Percentiles rank a stretch among this genome's conserved stretches.
Conservation (phyloP, 2,888 invertebrate species). For the Phortica okadai region DNA sequence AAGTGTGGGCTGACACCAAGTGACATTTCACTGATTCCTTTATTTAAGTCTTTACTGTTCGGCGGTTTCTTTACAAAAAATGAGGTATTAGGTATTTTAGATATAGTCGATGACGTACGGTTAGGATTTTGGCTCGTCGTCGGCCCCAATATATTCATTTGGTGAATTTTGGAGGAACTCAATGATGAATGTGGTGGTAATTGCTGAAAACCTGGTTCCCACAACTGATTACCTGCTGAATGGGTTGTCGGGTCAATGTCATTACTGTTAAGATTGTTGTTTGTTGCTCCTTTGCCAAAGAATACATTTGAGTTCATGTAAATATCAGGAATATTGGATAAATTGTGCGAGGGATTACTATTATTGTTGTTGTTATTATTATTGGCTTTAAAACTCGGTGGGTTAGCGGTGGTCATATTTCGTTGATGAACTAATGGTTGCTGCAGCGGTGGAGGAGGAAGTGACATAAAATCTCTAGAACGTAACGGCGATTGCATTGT, state of each 20-base stretch:
- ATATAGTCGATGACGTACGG: slow-evolving; percentile 59
- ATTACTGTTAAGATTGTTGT: slow-evolving; percentile 33
- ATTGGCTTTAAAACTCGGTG: slow-evolving; percentile 61
- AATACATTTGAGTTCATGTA: slow-evolving; percentile 49
- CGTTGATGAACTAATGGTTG: slow-evolving; percentile 42
- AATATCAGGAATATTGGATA: slow-evolving; percentile 55
- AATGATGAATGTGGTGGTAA: slow-evolving; percentile 48
- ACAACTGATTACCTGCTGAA: slow-evolving; percentile 42
- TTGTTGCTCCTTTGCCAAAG: slow-evolving; percentile 45
- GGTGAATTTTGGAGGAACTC: slow-evolving; percentile 10
- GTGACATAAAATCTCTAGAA: not conserved
- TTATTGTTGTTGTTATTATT: slow-evolving; percentile 46
- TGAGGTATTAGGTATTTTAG: slow-evolving; percentile 67
- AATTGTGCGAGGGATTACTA: not conserved
- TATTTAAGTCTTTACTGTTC: slow-evolving; percentile 54
- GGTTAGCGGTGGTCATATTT: slow-evolving; percentile 57
- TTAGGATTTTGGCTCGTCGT: slow-evolving; percentile 57
- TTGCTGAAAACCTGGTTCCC: slow-evolving; percentile 49
- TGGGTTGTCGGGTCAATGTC: not conserved
- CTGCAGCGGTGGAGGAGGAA: not conserved
- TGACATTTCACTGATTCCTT: slow-evolving; percentile 45
- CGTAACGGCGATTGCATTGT: slow-evolving; percentile 10
- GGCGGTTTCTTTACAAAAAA: slow-evolving; percentile 70
- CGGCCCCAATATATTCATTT: slow-evolving; percentile 46
- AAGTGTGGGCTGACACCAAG: not conserved